Conservation (phyloP, 1,140 invertebrate species). For the Chlorops oryzae region DNA sequence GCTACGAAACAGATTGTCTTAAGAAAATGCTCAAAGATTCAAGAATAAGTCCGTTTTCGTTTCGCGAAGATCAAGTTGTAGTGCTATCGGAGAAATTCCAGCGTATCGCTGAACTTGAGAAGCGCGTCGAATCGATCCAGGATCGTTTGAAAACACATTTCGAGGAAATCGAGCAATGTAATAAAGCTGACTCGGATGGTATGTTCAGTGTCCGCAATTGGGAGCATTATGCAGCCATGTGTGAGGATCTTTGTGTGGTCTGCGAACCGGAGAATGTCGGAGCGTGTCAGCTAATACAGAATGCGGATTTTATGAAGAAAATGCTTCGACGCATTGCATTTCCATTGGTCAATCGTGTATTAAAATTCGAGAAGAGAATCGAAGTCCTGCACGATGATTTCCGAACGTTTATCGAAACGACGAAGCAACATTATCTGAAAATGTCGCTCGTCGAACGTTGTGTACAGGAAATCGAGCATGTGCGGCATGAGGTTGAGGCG, state of each 20-base stretch:
- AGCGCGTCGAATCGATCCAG: constrained; percentile 25
- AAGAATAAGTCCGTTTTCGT: constrained; percentile 29
- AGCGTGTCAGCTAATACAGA: constrained; percentile 31
- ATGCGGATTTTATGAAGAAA: constrained; percentile 37
- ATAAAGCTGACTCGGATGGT: constrained; percentile 20
- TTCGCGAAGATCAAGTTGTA: constrained; percentile 24
- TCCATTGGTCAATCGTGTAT: constrained; percentile 28
- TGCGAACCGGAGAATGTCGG: constrained; percentile 39
- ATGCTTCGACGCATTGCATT: constrained; percentile 31
- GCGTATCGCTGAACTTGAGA: constrained; percentile 25
- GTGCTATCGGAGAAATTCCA: constrained; percentile 27
- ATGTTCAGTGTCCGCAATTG: constrained; percentile 11
- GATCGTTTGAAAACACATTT: constrained; percentile 28
- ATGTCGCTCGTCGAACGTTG: constrained; percentile 31
- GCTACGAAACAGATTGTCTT: constrained; percentile 31
- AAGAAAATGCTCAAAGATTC: constrained; percentile 22
- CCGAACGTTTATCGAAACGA: constrained; percentile 17
- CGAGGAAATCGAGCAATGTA: constrained; percentile 31
- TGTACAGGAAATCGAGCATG: constrained; percentile 32
- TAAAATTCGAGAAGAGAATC: constrained; percentile 19
- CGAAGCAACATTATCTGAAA: constrained; percentile 24
- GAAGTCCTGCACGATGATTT: constrained; percentile 24
- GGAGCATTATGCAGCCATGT: constrained; percentile 27
- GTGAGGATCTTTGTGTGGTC: constrained; percentile 36
- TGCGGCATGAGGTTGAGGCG: constrained; percentile 23